These are phyloP conservation scores for Chloroceryle amazona DNA, from an alignment of 2,797 vertebrate species.

Conservation along the genomic window DNA sequence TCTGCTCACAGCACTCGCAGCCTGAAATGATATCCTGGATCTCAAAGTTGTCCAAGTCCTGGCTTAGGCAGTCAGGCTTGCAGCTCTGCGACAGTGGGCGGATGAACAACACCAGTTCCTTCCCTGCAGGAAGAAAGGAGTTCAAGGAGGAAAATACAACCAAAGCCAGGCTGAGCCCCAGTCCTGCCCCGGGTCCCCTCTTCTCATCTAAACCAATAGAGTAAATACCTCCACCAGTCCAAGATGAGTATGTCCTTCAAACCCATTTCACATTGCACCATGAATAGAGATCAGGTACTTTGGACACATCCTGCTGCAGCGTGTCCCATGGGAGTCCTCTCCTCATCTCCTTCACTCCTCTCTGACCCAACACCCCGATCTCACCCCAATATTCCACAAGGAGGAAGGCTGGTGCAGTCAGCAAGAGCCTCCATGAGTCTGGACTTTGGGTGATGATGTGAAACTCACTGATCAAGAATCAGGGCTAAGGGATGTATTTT, in stretches of 20 bases:
- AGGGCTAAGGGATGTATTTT: background rate
- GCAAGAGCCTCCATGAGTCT: accelerated
- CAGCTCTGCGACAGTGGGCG: constrained; percentile 79
- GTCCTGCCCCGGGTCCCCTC: accelerated
- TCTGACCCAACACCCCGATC: accelerated
- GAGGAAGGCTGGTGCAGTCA: background rate
- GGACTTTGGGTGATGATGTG: background rate
- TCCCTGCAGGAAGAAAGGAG: constrained; percentile 81
- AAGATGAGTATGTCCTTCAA: background rate
- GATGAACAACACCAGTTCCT: constrained; percentile 87
- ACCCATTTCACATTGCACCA: accelerated
- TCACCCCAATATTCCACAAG: background rate
- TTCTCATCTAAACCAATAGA: accelerated
- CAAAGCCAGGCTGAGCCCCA: background rate
- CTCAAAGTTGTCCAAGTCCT: constrained; percentile 83
- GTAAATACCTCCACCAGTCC: background rate
- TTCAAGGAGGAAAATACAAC: background rate
- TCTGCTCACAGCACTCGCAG: constrained; percentile 72
- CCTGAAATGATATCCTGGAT: constrained; percentile 81
- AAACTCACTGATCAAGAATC: background rate
- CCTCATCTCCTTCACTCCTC: background rate
- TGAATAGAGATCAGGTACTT: background rate
- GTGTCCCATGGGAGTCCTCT: background rate
- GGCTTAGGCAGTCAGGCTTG: constrained; percentile 74
- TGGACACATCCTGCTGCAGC: background rate